These are phyloP conservation scores for Oryzias melastigma DNA, from an alignment of 2,113 vertebrate genomes.

Conservation along the genomic window DNA sequence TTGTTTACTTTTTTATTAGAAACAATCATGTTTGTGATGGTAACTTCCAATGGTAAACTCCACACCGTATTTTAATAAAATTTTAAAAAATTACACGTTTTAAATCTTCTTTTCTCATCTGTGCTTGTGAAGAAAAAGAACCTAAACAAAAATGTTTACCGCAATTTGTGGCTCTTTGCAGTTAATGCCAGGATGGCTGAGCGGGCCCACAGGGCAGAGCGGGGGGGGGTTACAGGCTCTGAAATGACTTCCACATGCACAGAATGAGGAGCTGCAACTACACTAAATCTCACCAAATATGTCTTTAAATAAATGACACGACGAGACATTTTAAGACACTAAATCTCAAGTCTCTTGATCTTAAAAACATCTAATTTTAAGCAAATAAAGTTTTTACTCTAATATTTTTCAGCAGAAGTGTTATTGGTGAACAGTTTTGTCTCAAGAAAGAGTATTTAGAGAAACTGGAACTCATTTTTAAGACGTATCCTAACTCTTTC, in stretches of 20 bases:
- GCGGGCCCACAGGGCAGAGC: conserved; percentile 19
- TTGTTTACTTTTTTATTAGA: conserved; percentile 86
- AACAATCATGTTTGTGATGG: conserved; percentile 88
- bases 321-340: too few relatives aligned
- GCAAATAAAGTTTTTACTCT: too few relatives aligned
- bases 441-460: too few relatives aligned
- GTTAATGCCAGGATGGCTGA: conserved; percentile 33
- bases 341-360: too few relatives aligned
- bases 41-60: conserved; percentile 84
- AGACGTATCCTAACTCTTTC: too few relatives aligned
- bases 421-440: too few relatives aligned
- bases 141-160: conserved; percentile 52
- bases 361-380: too few relatives aligned
- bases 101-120: background rate
- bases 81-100: conserved; percentile 64
- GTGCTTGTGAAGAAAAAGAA: conserved; percentile 6
- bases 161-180: conserved; percentile 40
- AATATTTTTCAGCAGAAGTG: too few relatives aligned
- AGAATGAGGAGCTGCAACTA: conserved; percentile 18
- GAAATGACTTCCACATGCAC: conserved; percentile 69
- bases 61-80: conserved; percentile 88
- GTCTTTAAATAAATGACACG: too few relatives aligned
- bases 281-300: too few relatives aligned
- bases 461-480: too few relatives aligned
- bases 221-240: conserved; percentile 35